Evolutionary conservation across 2,113 vertebrate species (phyloP).

Genomic region (Hippocampus barbouri): DNA sequence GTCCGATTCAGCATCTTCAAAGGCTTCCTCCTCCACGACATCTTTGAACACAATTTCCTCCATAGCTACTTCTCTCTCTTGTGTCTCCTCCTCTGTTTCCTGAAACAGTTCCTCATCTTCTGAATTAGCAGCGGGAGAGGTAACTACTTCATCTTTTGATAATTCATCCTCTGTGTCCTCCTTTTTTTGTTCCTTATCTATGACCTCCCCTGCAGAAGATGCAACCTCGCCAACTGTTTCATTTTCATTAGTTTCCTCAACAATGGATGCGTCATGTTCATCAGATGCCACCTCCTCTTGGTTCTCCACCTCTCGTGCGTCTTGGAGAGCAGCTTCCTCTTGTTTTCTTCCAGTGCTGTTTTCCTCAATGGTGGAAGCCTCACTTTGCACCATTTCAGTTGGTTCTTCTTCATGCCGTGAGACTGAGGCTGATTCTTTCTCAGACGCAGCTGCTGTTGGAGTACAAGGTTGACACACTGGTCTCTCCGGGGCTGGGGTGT

Average conservation of each 20-base stretch:
- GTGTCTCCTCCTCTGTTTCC: constrained; percentile 13
- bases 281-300: constrained; percentile 23
- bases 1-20: constrained; percentile 14
- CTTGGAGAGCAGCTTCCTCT: constrained; percentile 21
- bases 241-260: constrained; percentile 13
- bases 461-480: constrained; percentile 67
- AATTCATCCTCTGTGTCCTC: constrained; percentile 14
- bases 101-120: constrained; percentile 12
- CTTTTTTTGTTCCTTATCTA: constrained; percentile 7
- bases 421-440: constrained; percentile 23
- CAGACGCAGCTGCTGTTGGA: constrained; percentile 2
- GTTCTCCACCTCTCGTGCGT: constrained; percentile 20
- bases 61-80: constrained; percentile 21
- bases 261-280: background rate
- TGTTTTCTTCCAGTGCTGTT: constrained; percentile 21
- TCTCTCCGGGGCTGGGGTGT: constrained; percentile 73
- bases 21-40: background rate
- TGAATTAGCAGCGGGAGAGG: constrained; percentile 10
- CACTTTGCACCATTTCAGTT: background rate
- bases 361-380: constrained; percentile 17
- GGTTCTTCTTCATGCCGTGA: constrained; percentile 36
- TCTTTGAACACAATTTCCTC: constrained; percentile 11
- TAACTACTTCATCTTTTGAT: constrained; percentile 2
- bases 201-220: constrained; percentile 9
- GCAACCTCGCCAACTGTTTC: constrained; percentile 10